phyloP scores from a whole-genome alignment of 2,797 vertebrate genomes.

The Sparus aurata region DNA sequence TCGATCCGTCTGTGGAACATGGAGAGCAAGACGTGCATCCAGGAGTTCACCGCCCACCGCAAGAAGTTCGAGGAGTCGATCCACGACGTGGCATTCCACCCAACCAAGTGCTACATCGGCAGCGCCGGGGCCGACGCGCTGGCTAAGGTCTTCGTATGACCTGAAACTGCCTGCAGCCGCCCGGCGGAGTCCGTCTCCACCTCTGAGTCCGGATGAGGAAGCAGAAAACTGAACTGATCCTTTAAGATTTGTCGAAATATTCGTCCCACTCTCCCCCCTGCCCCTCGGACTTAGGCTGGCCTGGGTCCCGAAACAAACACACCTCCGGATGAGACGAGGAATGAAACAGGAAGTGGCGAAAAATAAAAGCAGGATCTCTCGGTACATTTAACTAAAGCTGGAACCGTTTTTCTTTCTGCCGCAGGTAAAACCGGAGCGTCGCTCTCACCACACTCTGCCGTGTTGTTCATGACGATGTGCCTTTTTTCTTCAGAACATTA shows the following conservation, averaged over 20 bases:
- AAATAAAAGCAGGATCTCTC: neutral
- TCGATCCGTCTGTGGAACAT: constrained; percentile 97
- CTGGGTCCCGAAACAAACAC: constrained; percentile 45
- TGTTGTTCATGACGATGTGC: constrained; percentile 71
- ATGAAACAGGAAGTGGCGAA: constrained; percentile 24
- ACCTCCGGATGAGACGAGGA: constrained; percentile 33
- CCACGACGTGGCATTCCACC: constrained; percentile 96
- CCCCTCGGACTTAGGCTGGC: constrained; percentile 60
- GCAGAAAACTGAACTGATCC: neutral
- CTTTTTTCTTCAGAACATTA: constrained; percentile 65
- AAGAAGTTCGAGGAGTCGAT: constrained; percentile 97
- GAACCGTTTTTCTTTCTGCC: constrained; percentile 13
- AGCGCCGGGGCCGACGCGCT: constrained; percentile 96
- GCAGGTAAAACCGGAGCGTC: constrained; percentile 10
- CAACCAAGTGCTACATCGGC: constrained; percentile 94
- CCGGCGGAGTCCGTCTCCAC: neutral
- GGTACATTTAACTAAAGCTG: constrained; percentile 31
- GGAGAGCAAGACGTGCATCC: constrained; percentile 96
- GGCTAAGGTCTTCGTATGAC: constrained; percentile 98
- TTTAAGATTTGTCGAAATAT: constrained; percentile 18
- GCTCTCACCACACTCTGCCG: neutral
- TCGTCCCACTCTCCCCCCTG: neutral
- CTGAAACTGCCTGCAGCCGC: constrained; percentile 17
- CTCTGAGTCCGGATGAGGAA: neutral
- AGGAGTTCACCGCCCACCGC: constrained; percentile 97